Percentiles rank a stretch among this genome's conserved stretches.
Conservation (phyloP, 2,888 invertebrate species). For the Piscicola geometra region DNA sequence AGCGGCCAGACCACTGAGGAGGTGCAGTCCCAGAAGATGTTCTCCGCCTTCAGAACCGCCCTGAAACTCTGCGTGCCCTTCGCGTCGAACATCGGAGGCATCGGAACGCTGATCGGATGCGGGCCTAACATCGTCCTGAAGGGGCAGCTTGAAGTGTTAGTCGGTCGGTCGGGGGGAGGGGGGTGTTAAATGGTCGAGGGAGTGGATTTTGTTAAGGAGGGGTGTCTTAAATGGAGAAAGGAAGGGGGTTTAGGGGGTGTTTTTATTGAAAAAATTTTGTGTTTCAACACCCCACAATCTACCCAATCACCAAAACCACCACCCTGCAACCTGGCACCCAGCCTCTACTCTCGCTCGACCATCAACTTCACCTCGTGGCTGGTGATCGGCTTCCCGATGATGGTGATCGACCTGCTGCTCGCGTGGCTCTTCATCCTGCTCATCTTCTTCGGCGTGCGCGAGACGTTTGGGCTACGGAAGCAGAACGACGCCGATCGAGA, state of each 20-base stretch:
- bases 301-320: background rate
- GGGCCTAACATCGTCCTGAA: conserved; percentile 56
- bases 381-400: conserved; percentile 38
- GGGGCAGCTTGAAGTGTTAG: conserved; percentile 50
- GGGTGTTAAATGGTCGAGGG: background rate
- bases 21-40: conserved; percentile 11
- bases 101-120: conserved; percentile 56
- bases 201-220: background rate
- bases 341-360: conserved; percentile 19
- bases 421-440: conserved; percentile 36
- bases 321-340: conserved; percentile 1
- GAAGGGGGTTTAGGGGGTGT: background rate
- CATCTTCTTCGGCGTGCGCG: conserved; percentile 38
- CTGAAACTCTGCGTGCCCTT: conserved; percentile 36
- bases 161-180: background rate
- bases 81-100: conserved; percentile 54
- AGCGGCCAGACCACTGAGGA: background rate
- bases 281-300: background rate
- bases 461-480: conserved; percentile 25
- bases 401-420: conserved; percentile 36
- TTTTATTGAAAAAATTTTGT: background rate
- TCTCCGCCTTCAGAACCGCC: conserved; percentile 32
- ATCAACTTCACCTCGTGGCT: conserved; percentile 40
- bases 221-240: background rate
- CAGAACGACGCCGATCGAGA: conserved; percentile 23